Conservation (phyloP, 2,113 vertebrate species). For the Hydrolagus affinis region DNA sequence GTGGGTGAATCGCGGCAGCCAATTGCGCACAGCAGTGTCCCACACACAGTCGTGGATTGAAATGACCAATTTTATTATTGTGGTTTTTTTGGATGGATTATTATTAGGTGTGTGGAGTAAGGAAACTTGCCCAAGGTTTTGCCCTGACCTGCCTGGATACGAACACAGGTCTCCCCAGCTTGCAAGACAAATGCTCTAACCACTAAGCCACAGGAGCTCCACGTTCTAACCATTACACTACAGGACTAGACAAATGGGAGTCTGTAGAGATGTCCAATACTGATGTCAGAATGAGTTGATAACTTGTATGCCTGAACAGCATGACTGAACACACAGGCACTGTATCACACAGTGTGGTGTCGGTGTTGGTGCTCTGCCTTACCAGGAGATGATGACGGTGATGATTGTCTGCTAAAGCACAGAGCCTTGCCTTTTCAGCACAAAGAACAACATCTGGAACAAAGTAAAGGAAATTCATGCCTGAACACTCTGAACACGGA, state of each 20-base stretch:
- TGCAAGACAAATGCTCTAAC: no score
- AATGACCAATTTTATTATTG: no score
- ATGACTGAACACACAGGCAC: not conserved
- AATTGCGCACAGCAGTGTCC: no score
- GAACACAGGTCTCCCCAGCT: no score
- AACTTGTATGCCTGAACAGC: not conserved
- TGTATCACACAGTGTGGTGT: not conserved
- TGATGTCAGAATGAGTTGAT: not conserved
- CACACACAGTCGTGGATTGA: no score
- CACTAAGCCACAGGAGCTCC: no score
- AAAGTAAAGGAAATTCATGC: constrained; percentile 47
- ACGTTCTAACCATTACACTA: not conserved
- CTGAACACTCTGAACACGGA: no score
- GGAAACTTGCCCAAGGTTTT: no score
- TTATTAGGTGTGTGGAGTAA: no score
- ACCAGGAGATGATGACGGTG: constrained; percentile 59
- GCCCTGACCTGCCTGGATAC: no score
- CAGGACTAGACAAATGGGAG: not conserved
- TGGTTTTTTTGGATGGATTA: no score
- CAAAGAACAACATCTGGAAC: constrained; percentile 56
- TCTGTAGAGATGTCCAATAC: not conserved
- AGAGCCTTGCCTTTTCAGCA: constrained; percentile 44
- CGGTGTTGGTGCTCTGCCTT: constrained; percentile 38
- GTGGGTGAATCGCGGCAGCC: no score
- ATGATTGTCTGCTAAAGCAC: constrained; percentile 53